Evolutionary conservation across 2,888 invertebrate genomes (phyloP), one percentile per base, ranked within the genome.

Genomic region (Tenthredo livida): DNA sequence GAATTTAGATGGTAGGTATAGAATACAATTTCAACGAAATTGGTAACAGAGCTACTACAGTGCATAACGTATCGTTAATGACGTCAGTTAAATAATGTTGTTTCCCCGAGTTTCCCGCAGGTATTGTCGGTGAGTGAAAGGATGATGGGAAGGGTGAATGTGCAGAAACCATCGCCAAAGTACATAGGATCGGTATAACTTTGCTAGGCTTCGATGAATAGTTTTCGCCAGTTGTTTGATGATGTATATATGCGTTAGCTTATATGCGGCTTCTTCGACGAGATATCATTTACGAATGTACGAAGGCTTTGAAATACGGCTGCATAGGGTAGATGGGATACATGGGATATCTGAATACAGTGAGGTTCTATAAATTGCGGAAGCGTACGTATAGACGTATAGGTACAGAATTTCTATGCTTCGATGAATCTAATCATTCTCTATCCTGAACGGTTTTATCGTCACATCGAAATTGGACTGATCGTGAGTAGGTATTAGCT

Each of bases 161-260:
- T 33, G 54, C 37, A 37, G 37, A 77, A 54, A 54, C 50, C 29
- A 77, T 77, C 33, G 77, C 21, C 15, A 77, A 33, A 77, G 54
- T 77, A n/a, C 33, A 54, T 25, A 54, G 77, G 50, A 77, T 50
- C 33, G 29, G 17, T 17, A 17, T 6, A 77, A 77, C 77, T 77
- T 77, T 77, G 77, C 54, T 50, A 54, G 54, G 77, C 17, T 77
- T 54, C 54, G 54, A 77, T 54, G 50, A n/a, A 77, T 50, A 77
- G 77, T 77, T 77, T 54, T 77, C 77, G 21, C 77, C 50, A 29
- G 54, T 77, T 77, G 50, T 77, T 77, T 77, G 50, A 77, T 77
- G 54, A 50, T n/a, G 29, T 29, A 29, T 29, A 29, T 29, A 54
- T 47, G 54, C 47, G 54, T 54, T 25, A 54, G 77, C n/a, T 54